Evolutionary conservation across 2,797 vertebrate species (phyloP).

Genomic region (Hirundo rustica): DNA sequence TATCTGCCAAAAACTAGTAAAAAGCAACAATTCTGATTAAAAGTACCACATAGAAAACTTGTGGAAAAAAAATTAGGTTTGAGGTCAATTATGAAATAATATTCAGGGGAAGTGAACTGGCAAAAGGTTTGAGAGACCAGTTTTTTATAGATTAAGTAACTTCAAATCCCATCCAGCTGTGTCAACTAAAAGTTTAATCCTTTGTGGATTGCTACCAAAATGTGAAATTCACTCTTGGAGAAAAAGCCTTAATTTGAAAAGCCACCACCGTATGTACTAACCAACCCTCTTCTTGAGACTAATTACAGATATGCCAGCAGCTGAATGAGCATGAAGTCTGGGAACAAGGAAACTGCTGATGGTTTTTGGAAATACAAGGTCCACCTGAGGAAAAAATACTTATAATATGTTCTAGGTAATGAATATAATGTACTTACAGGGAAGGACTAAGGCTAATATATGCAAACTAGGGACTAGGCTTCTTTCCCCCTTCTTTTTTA

Average conservation of each 20-base stretch:
- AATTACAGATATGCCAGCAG: not conserved
- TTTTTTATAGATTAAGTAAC: not conserved
- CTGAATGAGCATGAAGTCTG: not conserved
- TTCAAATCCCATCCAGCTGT: not conserved
- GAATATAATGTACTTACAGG: not conserved
- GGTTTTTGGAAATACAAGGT: not conserved
- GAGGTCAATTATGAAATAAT: not conserved
- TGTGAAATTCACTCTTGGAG: not conserved
- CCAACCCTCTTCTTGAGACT: not conserved
- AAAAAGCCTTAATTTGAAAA: constrained; percentile 30
- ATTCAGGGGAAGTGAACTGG: not conserved
- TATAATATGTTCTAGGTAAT: not conserved
- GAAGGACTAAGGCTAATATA: not conserved
- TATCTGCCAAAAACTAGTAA: not conserved
- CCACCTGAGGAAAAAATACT: not conserved
- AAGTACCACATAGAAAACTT: not conserved
- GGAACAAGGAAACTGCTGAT: not conserved
- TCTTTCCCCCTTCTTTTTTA: not conserved
- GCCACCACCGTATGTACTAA: not conserved
- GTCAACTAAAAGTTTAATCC: not conserved
- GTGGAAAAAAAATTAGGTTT: not conserved
- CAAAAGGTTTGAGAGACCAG: not conserved
- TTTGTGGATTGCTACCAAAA: not conserved
- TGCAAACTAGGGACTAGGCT: not conserved
- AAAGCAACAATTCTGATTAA: not conserved